Conservation (phyloP, 2,113 vertebrate genomes). For the Chaetura pelagica region DNA sequence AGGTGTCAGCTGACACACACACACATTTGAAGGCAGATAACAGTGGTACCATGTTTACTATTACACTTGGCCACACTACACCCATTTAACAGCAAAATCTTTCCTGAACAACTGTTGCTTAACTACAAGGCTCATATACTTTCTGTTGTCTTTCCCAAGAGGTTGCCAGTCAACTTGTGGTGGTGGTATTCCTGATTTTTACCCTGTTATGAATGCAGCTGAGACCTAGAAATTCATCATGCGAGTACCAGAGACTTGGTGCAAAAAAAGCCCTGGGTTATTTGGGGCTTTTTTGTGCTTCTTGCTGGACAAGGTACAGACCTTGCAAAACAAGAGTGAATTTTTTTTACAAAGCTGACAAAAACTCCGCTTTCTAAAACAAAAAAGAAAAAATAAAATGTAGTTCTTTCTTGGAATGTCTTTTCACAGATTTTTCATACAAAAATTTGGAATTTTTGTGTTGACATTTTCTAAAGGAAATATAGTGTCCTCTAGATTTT, state of each 20-base stretch:
- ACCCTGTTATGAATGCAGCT: neutral
- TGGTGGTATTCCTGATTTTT: neutral
- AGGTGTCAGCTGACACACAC: neutral
- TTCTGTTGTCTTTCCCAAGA: neutral
- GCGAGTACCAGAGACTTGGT: neutral
- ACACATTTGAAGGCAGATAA: neutral
- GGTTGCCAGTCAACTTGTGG: neutral
- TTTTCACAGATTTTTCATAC: neutral
- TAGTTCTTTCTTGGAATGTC: fast-evolving
- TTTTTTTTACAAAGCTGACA: neutral
- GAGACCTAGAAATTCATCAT: neutral
- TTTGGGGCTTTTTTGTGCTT: neutral
- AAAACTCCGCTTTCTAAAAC: neutral
- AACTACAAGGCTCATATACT: neutral
- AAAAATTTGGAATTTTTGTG: neutral
- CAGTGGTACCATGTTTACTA: neutral
- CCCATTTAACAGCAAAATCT: neutral
- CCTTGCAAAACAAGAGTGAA: neutral
- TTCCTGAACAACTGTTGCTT: neutral
- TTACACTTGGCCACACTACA: neutral
- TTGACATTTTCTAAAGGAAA: neutral
- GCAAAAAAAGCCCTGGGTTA: neutral
- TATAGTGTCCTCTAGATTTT: neutral
- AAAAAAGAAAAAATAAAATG: neutral
- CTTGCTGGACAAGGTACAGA: neutral